Evolutionary conservation across 53 echinoderm and acorn worm genomes (phyloP), one percentile per base, ranked within the genome.

Genomic region (Echinometra lucunter): DNA sequence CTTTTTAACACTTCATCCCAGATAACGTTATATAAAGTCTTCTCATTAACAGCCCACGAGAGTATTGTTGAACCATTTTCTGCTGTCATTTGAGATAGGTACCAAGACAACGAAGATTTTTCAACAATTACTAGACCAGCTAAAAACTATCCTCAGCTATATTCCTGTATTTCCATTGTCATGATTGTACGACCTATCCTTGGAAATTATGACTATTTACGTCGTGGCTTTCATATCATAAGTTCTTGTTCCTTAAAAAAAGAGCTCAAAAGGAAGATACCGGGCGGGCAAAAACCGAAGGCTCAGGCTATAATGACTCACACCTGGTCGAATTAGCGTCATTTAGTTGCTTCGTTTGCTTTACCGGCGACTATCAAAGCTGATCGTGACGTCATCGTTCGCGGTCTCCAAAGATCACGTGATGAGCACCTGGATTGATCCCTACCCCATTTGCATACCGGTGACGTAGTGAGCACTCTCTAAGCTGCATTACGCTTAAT

Each of bases 291-390:
- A 28, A 85, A 85, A 85, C n/a, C 45, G 85, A 85, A 45, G 25
- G 85, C 37, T 47, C 49, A 49, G 10, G 49, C 28, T n/a, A 90
- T 90, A 58, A 58, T 90, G 37, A 6, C 63, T 15, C 42, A 63
- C 91, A 91, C 91, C 91, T 91, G 91, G 91, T 27, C 91, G 40
- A 91, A 91, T 91, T 91, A 91, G 44, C 25, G 91, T 69, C 91
- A 91, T 66, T 91, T 91, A 91, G 34, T 69, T 45, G 70, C 91
- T 28, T 67, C 91, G 91, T 66, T 45, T 69, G 91, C 45, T 91
- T 91, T 42, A 91, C 45, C 91, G 70, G 70, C 44, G 69, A 91
- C 45, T 5, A 91, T 44, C 91, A 70, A 70, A 91, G 91, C 66
- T 45, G 30, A 45, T 28, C 35, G 91, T 91, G 91, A 91, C 91